Base-by-base conservation (phyloP, 2,888 invertebrate species). In the Lamproptera curius region DNA sequence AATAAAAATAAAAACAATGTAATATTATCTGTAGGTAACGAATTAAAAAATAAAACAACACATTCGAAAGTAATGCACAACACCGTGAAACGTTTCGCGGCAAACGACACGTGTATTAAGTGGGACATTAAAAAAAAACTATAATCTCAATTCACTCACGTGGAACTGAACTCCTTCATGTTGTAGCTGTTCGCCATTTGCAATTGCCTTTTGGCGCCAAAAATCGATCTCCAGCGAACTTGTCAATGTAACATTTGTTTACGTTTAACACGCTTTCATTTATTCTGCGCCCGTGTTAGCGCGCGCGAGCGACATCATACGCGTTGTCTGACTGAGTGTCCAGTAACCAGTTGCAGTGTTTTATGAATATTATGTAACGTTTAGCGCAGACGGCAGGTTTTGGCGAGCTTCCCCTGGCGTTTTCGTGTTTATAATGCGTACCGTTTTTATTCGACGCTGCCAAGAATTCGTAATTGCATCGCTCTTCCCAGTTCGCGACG, bases 131-230 rank as follows among this genome's bases (percentile, higher is more conserved):
- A 3, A 6, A 20, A 41, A 36, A n/a, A 14, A 35, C 13, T 14
- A 41, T 34, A 34, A 33, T 34, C 16, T 35, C 20, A 3, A 6
- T 20, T 8, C 59, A 83, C 86, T 85, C 67, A 87, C 86, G 84
- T 87, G 9, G 86, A 87, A 61, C 86, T 85, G 54, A 83, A 87
- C 46, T 86, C 82, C 71, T 84, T 87, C 85, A 87, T 84, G 42
- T 75, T 83, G 58, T 80, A 85, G 62, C 67, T 79, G 58, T 86
- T 73, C 43, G 83, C 57, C 86, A 85, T 86, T 58, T 59, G 72
- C 70, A 63, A 59, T 1, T 10, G 33, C n/a, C 4, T 33, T 16
- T 38, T 42, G 34, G 28, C 40, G 56, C 50, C 46, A 40, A 42
- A 15, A 41, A 31, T 55, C 23, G n/a, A 1, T 11, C 4, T 2